A percentile compares a stretch with the other conserved stretches of the same genome.
phyloP scores from a whole-genome alignment of 2,113 vertebrate genomes.

The Echinops telfairi region DNA sequence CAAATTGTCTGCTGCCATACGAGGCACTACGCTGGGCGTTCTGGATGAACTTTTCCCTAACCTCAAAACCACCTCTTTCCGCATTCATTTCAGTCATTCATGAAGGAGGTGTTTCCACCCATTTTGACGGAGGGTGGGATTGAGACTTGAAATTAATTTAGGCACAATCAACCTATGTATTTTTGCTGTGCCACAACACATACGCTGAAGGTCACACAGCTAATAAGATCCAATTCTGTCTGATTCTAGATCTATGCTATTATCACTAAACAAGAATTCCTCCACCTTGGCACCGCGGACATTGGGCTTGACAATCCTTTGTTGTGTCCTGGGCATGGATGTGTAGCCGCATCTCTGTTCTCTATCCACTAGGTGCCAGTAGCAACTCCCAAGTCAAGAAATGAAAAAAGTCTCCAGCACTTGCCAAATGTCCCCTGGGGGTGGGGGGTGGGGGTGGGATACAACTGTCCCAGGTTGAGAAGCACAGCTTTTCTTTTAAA shows the following conservation, averaged over 20 bases:
- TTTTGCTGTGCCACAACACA: background rate
- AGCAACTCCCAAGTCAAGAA: background rate
- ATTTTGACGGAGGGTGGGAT: slow-evolving; percentile 25
- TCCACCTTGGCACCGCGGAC: background rate
- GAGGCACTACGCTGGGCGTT: background rate
- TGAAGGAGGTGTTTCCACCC: background rate
- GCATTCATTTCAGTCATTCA: background rate
- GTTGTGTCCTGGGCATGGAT: background rate
- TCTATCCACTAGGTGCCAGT: background rate
- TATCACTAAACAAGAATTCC: background rate
- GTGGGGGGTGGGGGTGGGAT: too few species aligned
- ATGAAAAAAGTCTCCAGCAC: slow-evolving; percentile 28
- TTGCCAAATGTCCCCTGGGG: slow-evolving; percentile 1
- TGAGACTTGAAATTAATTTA: background rate
- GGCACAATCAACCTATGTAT: background rate
- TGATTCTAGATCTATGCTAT: background rate
- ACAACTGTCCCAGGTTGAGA: background rate
- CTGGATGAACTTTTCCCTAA: background rate
- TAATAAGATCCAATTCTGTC: background rate
- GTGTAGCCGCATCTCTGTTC: background rate
- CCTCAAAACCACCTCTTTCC: background rate
- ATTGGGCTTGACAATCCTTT: background rate
- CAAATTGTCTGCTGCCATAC: background rate
- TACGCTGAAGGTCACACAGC: background rate
- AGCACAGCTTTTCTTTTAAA: background rate